phyloP scores from a whole-genome alignment of 2,888 invertebrate genomes.

The Sinohyriopsis cumingii region DNA sequence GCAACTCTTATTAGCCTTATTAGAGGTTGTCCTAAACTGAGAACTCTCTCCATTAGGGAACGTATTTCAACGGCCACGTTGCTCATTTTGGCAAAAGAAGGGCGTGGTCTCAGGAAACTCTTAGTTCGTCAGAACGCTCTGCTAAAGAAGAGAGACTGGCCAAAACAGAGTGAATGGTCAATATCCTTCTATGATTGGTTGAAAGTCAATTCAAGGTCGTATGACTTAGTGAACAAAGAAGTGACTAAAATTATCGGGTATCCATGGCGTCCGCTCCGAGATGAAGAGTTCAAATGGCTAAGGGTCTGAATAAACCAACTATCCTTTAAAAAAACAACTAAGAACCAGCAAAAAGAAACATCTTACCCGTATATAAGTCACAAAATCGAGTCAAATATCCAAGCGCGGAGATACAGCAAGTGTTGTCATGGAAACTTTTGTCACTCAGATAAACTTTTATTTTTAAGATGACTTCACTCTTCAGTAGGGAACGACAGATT shows the following conservation, averaged over 20 bases:
- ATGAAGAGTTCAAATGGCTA: slow-evolving; percentile 63
- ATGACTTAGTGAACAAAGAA: slow-evolving; percentile 80
- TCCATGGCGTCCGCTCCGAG: slow-evolving; percentile 76
- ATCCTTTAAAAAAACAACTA: not conserved
- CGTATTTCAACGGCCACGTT: slow-evolving; percentile 85
- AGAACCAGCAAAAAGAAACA: slow-evolving; percentile 9
- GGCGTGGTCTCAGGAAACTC: slow-evolving; percentile 78
- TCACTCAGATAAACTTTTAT: no score
- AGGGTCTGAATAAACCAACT: no score
- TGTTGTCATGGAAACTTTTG: no score
- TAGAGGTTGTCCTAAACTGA: slow-evolving; percentile 79
- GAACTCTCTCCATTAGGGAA: slow-evolving; percentile 82
- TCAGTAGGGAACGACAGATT: no score
- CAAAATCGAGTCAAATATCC: no score
- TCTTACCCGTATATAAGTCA: no score
- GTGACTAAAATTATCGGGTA: slow-evolving; percentile 81
- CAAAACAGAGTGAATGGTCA: slow-evolving; percentile 79
- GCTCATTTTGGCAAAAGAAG: slow-evolving; percentile 80
- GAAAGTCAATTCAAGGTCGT: slow-evolving; percentile 77
- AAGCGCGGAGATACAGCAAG: no score
- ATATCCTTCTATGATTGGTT: slow-evolving; percentile 81
- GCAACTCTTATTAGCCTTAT: slow-evolving; percentile 80
- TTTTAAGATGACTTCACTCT: no score
- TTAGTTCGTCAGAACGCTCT: slow-evolving; percentile 83
- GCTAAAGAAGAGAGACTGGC: slow-evolving; percentile 79